Base-by-base conservation (phyloP, 1,140 invertebrate species). In the Oscheius sp. region DNA sequence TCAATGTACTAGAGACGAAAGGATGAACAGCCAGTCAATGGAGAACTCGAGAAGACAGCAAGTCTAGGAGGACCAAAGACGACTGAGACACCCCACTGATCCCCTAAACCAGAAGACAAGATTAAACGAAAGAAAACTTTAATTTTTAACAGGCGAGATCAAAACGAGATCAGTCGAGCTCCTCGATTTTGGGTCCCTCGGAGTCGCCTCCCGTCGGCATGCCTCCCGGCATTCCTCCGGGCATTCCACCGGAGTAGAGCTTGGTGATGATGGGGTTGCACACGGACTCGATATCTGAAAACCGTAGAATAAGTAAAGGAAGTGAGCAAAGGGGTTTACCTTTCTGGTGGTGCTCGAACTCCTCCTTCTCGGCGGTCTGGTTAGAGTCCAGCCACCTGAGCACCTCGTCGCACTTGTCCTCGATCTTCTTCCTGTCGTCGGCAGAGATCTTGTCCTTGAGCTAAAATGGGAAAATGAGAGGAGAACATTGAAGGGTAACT, bases 331-430 rank as follows among this genome's bases (percentile, higher is more conserved):
- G 38, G n/a, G n/a, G 7, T 7, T 7, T n/a, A 42, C 38, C 7
- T 10, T n/a, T 10, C 7, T 10, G 7, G 80, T 93, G 92, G 85
- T 94, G 91, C 82, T 94, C 92, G 79, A 92, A 94, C 85, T 95
- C 93, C 85, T 95, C 93, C 84, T 94, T 94, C 68, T 94, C 92
- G 0, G 91, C 91, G n/a, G 91, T 86, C 85, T 94, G 92, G 85
- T 97, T 97, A 31, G 89, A 89, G 85, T 97, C 94, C 52, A 97
- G 88, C 94, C 94, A 97, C 78, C 91, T 90, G 83, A 97, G 93
- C 64, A 92, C 91, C 78, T 95, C 93, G 78, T 93, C 92, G 86
- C 93, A 94, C 85, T 94, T 95, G 80, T 95, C 92, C 76, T 91
- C 79, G 75, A 97, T 91, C 26, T 88, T 90, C 76, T 90, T 91